Conservation (phyloP, 2,797 vertebrate species). For the Chiroxiphia lanceolata region DNA sequence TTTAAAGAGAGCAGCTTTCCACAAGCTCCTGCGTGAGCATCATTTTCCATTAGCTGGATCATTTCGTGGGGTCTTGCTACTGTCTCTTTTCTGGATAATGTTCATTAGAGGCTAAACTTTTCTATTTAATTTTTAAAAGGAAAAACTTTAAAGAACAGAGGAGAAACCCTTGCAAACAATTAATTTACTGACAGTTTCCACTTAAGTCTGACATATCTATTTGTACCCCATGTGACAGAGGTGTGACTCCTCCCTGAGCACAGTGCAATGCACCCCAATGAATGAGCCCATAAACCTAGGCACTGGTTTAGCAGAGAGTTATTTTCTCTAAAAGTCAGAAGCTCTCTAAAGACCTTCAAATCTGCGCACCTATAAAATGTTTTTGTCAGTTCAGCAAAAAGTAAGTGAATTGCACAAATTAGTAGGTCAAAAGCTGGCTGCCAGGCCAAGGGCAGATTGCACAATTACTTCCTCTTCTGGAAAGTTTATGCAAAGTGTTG, state of each 20-base stretch:
- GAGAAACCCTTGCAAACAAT: background rate
- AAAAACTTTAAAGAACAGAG: background rate
- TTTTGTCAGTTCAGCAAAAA: background rate
- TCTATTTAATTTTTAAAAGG: background rate
- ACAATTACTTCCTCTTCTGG: background rate
- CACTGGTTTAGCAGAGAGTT: background rate
- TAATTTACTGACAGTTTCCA: background rate
- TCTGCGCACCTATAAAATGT: background rate
- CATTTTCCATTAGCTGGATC: background rate
- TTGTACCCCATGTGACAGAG: background rate
- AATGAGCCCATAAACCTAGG: background rate
- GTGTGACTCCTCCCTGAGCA: background rate
- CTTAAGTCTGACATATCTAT: background rate
- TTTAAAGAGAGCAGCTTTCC: background rate
- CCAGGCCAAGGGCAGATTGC: background rate
- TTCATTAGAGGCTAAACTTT: background rate
- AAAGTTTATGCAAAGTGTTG: background rate
- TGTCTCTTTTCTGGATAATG: background rate
- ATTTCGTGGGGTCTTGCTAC: background rate
- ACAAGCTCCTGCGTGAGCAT: background rate
- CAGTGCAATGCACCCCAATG: background rate
- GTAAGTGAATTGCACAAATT: background rate
- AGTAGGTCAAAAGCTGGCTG: background rate
- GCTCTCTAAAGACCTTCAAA: background rate
- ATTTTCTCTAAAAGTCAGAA: background rate